Evolutionary conservation across 2,888 invertebrate genomes (phyloP).

Genomic region (Drosophila cognata): DNA sequence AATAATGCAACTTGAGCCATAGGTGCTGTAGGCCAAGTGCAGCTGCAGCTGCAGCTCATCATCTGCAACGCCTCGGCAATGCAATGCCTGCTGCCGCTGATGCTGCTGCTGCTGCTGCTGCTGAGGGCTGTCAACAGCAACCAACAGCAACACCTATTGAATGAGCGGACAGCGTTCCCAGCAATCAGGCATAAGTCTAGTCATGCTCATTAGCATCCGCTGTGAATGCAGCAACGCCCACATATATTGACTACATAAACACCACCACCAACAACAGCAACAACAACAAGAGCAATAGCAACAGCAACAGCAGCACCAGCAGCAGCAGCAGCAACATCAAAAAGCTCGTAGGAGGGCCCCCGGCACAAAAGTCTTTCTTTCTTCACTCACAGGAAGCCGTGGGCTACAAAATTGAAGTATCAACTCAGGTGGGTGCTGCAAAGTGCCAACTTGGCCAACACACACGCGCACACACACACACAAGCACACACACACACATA

Average conservation of each 20-base stretch:
- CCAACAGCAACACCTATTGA: slow-evolving; percentile 54
- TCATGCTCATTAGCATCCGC: slow-evolving; percentile 78
- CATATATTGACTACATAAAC: slow-evolving; percentile 43
- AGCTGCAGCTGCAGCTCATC: slow-evolving; percentile 33
- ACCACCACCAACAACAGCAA: slow-evolving; percentile 12
- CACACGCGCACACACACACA: background rate
- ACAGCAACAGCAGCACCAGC: slow-evolving; percentile 3
- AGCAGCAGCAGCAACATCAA: slow-evolving; percentile 20
- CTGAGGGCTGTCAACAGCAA: slow-evolving; percentile 59
- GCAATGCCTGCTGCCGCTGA: background rate
- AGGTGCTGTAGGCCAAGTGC: slow-evolving; percentile 23
- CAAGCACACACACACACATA: background rate
- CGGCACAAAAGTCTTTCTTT: slow-evolving; percentile 62
- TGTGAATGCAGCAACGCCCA: slow-evolving; percentile 72
- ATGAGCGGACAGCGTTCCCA: slow-evolving; percentile 41
- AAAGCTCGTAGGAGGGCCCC: slow-evolving; percentile 63
- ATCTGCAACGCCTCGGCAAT: slow-evolving; percentile 60
- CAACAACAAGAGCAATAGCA: slow-evolving; percentile 5
- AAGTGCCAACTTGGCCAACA: slow-evolving; percentile 37
- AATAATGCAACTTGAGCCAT: slow-evolving; percentile 30
- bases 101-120: slow-evolving; percentile 1
- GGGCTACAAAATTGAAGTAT: slow-evolving; percentile 60
- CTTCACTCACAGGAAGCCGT: slow-evolving; percentile 72
- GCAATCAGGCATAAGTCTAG: slow-evolving; percentile 69
- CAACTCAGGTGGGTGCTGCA: slow-evolving; percentile 63